phyloP scores from a whole-genome alignment of 2,113 vertebrate species.

The Apeltes quadracus region DNA sequence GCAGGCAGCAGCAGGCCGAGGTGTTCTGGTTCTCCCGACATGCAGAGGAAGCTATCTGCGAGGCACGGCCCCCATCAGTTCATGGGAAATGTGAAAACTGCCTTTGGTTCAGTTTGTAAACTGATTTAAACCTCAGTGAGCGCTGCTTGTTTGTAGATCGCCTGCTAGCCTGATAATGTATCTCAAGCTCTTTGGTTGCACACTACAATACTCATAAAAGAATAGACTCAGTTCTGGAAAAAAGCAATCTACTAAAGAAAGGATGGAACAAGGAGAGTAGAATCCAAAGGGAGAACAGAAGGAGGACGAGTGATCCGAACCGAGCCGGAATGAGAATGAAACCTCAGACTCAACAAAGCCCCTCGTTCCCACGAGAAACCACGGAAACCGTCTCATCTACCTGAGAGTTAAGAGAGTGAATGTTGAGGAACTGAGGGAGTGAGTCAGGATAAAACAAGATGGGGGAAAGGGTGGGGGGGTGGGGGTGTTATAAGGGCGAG shows the following conservation, averaged over 20 bases:
- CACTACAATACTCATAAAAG: no score
- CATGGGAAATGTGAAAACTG: not conserved
- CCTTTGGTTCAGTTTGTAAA: not conserved
- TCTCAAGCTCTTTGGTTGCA: no score
- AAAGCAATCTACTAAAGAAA: no score
- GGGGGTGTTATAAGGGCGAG: not conserved
- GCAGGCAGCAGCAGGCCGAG: slow-evolving; percentile 34
- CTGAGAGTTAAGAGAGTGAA: not conserved
- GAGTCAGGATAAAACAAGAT: not conserved
- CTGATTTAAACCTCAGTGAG: no score
- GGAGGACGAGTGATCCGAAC: no score
- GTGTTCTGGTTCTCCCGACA: not conserved
- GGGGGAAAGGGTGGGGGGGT: not conserved
- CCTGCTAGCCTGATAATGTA: no score
- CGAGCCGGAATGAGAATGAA: no score
- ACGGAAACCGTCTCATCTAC: not conserved
- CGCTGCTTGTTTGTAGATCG: no score
- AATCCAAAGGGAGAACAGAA: no score
- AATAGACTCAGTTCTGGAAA: no score
- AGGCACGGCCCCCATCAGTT: not conserved
- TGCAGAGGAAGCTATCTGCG: slow-evolving; percentile 2
- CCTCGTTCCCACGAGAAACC: not conserved
- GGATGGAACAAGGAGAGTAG: no score
- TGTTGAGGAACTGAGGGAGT: not conserved
- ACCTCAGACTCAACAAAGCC: no score